A percentile compares a stretch with the other conserved stretches of the same genome.
phyloP scores from a whole-genome alignment of 2,888 invertebrate genomes.

The Zele albiditarsus region DNA sequence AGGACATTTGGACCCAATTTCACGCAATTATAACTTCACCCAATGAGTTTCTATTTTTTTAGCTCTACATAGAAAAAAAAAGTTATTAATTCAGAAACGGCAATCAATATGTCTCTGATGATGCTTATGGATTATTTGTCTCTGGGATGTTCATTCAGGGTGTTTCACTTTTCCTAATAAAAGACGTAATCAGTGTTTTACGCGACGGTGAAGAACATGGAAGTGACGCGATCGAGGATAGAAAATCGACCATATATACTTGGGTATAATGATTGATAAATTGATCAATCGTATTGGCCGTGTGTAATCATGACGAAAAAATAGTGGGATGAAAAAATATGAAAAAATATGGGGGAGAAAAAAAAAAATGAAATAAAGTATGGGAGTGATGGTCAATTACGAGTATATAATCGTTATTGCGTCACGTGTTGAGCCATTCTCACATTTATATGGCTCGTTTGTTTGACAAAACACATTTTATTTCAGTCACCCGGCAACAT shows the following conservation, averaged over 20 bases:
- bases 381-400: constrained; percentile 25
- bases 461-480: neutral
- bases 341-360: constrained; percentile 15
- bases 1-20: constrained; percentile 56
- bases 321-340: constrained; percentile 26
- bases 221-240: constrained; percentile 13
- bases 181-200: constrained; percentile 18
- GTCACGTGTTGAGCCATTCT: constrained; percentile 27
- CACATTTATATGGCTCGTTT: neutral
- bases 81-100: neutral
- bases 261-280: constrained; percentile 7
- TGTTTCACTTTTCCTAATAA: constrained; percentile 16
- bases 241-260: neutral
- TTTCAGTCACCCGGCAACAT: neutral
- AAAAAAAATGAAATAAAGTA: constrained; percentile 13
- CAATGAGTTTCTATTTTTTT: constrained; percentile 26
- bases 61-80: neutral
- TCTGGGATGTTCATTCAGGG: neutral
- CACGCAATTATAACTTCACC: constrained; percentile 54
- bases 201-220: constrained; percentile 2
- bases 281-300: constrained; percentile 5
- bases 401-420: constrained; percentile 23
- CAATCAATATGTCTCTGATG: neutral
- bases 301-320: constrained; percentile 39
- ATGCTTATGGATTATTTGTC: neutral